phyloP scores from a whole-genome alignment of 2,888 invertebrate species.

The Cyaniris semiargus region DNA sequence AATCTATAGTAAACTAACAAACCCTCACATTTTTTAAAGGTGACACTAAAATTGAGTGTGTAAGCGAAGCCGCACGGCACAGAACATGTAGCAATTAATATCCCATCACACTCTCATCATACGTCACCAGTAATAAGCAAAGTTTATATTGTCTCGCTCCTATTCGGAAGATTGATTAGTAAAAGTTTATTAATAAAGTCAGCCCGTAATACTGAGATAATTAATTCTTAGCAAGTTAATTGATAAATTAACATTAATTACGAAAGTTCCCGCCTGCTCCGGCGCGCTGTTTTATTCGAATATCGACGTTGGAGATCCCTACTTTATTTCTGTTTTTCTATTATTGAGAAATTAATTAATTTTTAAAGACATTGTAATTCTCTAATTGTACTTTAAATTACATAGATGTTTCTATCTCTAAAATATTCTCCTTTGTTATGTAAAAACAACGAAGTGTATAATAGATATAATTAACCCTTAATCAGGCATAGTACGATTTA shows the following conservation, averaged over 20 bases:
- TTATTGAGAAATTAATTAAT: neutral
- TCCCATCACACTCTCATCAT: neutral
- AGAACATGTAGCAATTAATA: neutral
- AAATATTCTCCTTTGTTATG: neutral
- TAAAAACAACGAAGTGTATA: too few species aligned
- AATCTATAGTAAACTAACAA: neutral
- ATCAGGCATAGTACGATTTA: too few species aligned
- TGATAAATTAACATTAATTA: slow-evolving; percentile 78
- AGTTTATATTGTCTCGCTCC: slow-evolving; percentile 34
- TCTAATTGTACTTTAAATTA: neutral
- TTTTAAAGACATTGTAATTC: neutral
- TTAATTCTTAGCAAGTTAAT: slow-evolving; percentile 78
- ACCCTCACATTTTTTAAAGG: neutral
- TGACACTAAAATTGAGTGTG: neutral
- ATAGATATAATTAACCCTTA: too few species aligned
- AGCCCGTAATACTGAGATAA: slow-evolving; percentile 73
- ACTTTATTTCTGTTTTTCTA: slow-evolving; percentile 34
- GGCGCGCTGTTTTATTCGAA: slow-evolving; percentile 44
- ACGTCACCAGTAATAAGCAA: slow-evolving; percentile 28
- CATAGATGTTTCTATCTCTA: neutral
- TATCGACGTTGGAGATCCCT: slow-evolving; percentile 39
- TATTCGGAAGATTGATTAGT: slow-evolving; percentile 69
- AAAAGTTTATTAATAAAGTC: slow-evolving; percentile 76
- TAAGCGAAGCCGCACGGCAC: neutral
- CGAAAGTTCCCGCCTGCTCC: slow-evolving; percentile 65